Conservation (phyloP, 1,140 invertebrate species). For the Drosophila oshimai region DNA sequence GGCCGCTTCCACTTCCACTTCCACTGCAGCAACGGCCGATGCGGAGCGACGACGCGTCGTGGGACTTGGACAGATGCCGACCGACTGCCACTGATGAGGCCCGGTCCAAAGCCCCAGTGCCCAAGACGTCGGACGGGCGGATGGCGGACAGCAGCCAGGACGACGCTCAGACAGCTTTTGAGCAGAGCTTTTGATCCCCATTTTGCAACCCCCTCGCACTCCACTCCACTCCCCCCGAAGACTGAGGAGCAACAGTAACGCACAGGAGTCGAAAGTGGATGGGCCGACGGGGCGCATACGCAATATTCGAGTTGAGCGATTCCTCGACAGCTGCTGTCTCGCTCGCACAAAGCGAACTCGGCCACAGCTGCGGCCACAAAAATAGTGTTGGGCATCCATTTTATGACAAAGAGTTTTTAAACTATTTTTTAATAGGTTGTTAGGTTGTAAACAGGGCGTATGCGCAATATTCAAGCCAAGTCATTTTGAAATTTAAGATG, state of each 20-base stretch:
- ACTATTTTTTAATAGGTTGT: no score
- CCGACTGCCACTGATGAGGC: constrained; percentile 41
- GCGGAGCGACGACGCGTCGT: constrained; percentile 59
- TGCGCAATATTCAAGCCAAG: background rate
- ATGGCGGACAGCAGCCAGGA: constrained; percentile 9
- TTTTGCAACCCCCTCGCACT: background rate
- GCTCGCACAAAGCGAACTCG: background rate
- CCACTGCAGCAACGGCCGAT: constrained; percentile 25
- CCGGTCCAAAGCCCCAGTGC: constrained; percentile 9
- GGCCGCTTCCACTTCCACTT: constrained; percentile 20
- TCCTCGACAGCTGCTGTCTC: background rate
- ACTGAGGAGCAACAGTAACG: constrained; percentile 19
- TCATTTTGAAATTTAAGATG: no score
- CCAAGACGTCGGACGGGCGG: background rate
- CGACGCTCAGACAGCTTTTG: constrained; percentile 26
- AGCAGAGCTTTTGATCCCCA: constrained; percentile 11
- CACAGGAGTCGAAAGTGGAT: constrained; percentile 1
- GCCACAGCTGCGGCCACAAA: background rate
- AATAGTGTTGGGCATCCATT: background rate
- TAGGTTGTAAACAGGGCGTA: background rate
- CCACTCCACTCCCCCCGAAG: background rate
- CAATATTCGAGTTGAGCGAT: constrained; percentile 21
- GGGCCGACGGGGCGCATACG: constrained; percentile 30
- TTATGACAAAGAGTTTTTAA: no score
- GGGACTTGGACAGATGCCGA: constrained; percentile 69